Base-by-base conservation (phyloP, 2,113 vertebrate species). In the Pungitius pungitius region DNA sequence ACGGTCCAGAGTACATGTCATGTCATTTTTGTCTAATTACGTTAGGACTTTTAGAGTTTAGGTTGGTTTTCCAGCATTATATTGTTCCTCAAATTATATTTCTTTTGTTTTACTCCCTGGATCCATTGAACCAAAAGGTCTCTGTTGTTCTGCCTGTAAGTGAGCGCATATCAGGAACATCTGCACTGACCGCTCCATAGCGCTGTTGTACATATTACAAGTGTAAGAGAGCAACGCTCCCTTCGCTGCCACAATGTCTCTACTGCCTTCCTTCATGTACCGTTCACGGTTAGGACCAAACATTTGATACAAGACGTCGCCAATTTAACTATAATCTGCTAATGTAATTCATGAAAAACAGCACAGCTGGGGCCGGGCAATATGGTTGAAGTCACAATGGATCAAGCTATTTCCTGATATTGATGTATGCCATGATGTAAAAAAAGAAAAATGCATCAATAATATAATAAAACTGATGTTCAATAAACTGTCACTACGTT, bases 191-290 rank as follows among this genome's bases (percentile, higher is more conserved):
- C 22, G 62, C n/a, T 77, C 8, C 51, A n/a, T 9, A 47, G 69
- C 62, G 52, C 27, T n/a, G 58, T n/a, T 47, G 30, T 26, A 17
- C 26, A 17, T 55, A 54, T 61, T 57, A 35, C 45, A 40, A 65
- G 33, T 68, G 45, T 70, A 24, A 52, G 17, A 82, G 6, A 15
- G 0, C 22, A 62, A 59, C 35, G 49, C 15, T 77, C 26, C 2
- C 17, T 77, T 84, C 80, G 89, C 86, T 90, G 89, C 88, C 84
- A 78, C 75, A 69, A 63, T 75, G 49, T 85, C 64, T 80, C 45
- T 71, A 87, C 89, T 90, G 87, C 88, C 82, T 30, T 5, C 30
- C n/a, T 55, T 78, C 26, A 2, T 20, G 69, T 47, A 77, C 69
- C 75, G 60, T 66, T 79, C 66, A 58, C 52, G 52, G 83, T 79